Evolutionary conservation across 2,797 vertebrate genomes (phyloP).

Genomic region (Masticophis lateralis): DNA sequence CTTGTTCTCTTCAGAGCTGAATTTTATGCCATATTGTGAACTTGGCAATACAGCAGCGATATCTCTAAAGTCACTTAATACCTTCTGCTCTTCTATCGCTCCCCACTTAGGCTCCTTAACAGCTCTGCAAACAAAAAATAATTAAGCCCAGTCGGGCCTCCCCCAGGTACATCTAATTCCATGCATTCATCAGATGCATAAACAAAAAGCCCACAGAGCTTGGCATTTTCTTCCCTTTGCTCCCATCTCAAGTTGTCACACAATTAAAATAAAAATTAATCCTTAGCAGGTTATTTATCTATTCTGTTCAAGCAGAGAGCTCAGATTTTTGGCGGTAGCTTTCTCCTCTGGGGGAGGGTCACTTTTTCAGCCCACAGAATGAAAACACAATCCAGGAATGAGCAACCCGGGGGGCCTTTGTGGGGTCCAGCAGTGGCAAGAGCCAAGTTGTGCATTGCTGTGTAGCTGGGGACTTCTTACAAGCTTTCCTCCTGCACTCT

Average conservation of each 20-base stretch:
- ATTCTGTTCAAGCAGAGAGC: neutral
- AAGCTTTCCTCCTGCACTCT: neutral
- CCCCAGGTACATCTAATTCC: neutral
- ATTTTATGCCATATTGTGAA: neutral
- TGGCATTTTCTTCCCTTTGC: neutral
- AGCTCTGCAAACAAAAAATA: conserved; percentile 24
- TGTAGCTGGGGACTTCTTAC: neutral
- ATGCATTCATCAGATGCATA: conserved; percentile 19
- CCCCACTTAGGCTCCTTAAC: conserved; percentile 2
- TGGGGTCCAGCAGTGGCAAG: neutral
- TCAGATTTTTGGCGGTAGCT: neutral
- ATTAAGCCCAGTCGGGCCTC: conserved; percentile 7
- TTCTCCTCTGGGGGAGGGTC: neutral
- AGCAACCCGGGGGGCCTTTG: neutral
- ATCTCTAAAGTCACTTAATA: neutral
- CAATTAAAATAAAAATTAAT: neutral
- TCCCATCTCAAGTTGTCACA: neutral
- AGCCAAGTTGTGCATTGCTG: neutral
- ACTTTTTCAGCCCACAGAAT: neutral
- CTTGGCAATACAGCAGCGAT: neutral
- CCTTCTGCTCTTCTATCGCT: neutral
- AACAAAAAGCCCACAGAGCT: neutral
- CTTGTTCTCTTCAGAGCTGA: neutral
- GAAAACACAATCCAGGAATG: neutral
- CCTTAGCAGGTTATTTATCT: neutral